Base-by-base conservation (phyloP, 37 sponge, comb jelly and placozoan species). In the Ianthella basta region DNA sequence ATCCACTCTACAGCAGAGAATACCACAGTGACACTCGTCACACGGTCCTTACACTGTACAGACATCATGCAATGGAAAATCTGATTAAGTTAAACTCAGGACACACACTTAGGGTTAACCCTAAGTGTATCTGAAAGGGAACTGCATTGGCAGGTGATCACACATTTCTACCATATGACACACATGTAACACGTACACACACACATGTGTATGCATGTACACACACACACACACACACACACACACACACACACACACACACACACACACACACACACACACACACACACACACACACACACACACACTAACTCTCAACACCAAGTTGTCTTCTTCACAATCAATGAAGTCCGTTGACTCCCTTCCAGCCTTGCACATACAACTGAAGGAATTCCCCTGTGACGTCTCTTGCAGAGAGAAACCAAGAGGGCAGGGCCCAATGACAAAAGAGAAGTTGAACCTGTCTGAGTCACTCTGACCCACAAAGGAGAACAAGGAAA, bases 161-260 rank as follows among this genome's bases (percentile, higher is more conserved):
- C n/a, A n/a, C n/a, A n/a, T n/a, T n/a, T n/a, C n/a, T n/a, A n/a
- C n/a, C 50, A 44, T 8, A 10, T 3, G 3, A 44, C 50, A 44
- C 8, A 44, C 50, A 82, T 56, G 18, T 18, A 81, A n/a, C n/a
- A 44, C 50, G 8, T 8, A 44, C 50, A 44, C 50, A 10, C 70
- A 30, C 70, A 69, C 70, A 69, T 6, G 27, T 35, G 27, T 6
- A 69, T 33, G 6, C 70, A 69, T 33, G 10, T 33, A 69, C 70
- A 69, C 70, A 30, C 35, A 14, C 70, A 30, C 35, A 30, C 70
- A 69, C 70, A 1, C 70, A 69, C 70, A 1, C 70, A 69, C 70
- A 69, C 70, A 69, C 70, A 69, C 35, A 14, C 70, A 69, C 70
- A 69, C 70, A 69, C 35, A 14, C 35, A 30, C 70, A 69, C 70